Percentiles rank a stretch among this genome's conserved stretches.
Evolutionary conservation across 2,797 vertebrate species (phyloP).

Genomic region (Acestrorhynchus altus): DNA sequence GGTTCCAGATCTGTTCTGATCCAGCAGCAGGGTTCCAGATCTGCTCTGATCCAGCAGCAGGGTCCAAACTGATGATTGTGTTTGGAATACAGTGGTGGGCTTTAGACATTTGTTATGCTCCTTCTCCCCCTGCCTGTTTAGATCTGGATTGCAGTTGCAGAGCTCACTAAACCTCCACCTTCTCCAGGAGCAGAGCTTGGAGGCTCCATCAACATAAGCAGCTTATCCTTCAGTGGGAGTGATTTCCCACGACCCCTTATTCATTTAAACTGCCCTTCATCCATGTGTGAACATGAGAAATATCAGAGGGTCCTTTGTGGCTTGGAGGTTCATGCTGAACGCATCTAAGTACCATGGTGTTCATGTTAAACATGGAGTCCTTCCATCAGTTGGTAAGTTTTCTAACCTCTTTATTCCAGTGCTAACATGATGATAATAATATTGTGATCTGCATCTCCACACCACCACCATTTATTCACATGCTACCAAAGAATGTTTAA

Average conservation of each 20-base stretch:
- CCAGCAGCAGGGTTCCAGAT: no score
- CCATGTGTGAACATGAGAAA: conserved; percentile 13
- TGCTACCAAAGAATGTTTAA: no score
- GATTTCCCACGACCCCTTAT: background rate
- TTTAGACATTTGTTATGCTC: no score
- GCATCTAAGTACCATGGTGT: background rate
- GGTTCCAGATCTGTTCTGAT: no score
- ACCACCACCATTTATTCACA: no score
- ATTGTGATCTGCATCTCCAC: background rate
- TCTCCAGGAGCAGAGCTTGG: background rate
- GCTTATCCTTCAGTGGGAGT: background rate
- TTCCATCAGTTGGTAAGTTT: conserved; percentile 14
- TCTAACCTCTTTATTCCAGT: no score
- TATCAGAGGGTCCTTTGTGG: background rate
- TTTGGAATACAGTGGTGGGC: no score
- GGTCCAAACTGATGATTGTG: no score
- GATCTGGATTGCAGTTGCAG: no score
- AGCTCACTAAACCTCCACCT: no score
- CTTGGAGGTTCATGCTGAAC: background rate
- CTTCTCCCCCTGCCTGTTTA: no score
- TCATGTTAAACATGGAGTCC: background rate
- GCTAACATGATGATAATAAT: background rate
- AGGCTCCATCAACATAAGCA: background rate
- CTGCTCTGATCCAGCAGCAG: no score
- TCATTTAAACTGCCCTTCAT: background rate